Percentiles rank a stretch among this genome's conserved stretches.
These are phyloP conservation scores for Synanthedon vespiformis DNA, from an alignment of 2,888 invertebrate species.

Conservation along the genomic window DNA sequence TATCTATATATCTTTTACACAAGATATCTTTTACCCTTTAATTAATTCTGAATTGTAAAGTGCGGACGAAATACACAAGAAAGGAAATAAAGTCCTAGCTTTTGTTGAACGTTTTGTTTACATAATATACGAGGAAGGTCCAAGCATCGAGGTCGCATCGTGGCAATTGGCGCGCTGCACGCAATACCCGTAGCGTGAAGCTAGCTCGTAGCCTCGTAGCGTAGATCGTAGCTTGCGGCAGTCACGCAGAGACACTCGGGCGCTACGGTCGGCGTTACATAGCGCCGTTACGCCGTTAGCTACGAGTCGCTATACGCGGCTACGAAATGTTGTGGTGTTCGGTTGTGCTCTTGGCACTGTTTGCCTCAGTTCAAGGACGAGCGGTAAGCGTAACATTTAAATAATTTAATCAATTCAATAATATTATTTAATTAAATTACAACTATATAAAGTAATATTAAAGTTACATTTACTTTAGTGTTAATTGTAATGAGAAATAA, in stretches of 20 bases:
- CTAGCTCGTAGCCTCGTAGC: constrained; percentile 8
- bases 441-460: too few species aligned
- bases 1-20: too few species aligned
- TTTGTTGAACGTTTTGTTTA: constrained; percentile 58
- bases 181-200: constrained; percentile 14
- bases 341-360: constrained; percentile 47
- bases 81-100: constrained; percentile 16
- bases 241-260: constrained; percentile 50
- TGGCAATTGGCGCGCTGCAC: constrained; percentile 13
- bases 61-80: too few species aligned
- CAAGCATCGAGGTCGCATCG: constrained; percentile 16
- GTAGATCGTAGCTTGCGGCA: constrained; percentile 50
- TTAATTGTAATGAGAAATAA: too few species aligned
- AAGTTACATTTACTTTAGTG: too few species aligned
- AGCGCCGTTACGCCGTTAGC: constrained; percentile 20
- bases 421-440: too few species aligned
- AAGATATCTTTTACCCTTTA: too few species aligned
- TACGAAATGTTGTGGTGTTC: constrained; percentile 52
- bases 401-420: not conserved
- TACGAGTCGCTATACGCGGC: constrained; percentile 26
- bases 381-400: constrained; percentile 43
- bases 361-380: constrained; percentile 60
- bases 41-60: too few species aligned
- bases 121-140: constrained; percentile 42
- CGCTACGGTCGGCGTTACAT: constrained; percentile 32